phyloP scores from a whole-genome alignment of 2,888 invertebrate species.

The Caenorhabditis japonica region DNA sequence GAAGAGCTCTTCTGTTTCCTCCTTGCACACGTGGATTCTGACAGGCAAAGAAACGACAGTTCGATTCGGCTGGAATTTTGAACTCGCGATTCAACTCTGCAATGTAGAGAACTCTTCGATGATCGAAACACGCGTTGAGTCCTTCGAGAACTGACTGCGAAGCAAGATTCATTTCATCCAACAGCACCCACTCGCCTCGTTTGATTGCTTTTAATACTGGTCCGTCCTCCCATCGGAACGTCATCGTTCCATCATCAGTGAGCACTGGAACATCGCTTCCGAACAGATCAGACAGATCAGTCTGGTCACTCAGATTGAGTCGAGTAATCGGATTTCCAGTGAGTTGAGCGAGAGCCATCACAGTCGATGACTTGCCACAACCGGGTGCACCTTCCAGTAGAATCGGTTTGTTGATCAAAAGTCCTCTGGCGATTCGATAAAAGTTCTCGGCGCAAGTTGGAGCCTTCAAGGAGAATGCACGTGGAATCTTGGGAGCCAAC shows the following conservation, averaged over 20 bases:
- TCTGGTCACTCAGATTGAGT: constrained; percentile 98
- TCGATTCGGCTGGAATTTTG: constrained; percentile 73
- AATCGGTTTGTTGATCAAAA: constrained; percentile 87
- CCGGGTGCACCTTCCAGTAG: constrained; percentile 94
- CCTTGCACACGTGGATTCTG: constrained; percentile 97
- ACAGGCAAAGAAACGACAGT: constrained; percentile 93
- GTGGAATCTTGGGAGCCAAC: constrained; percentile 83
- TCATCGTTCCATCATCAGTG: constrained; percentile 84
- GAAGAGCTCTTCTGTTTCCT: constrained; percentile 93
- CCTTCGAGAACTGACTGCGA: constrained; percentile 98
- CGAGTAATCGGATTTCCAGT: constrained; percentile 89
- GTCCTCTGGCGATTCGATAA: constrained; percentile 87
- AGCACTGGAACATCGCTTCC: constrained; percentile 96
- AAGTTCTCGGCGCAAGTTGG: constrained; percentile 83
- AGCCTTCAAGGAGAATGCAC: constrained; percentile 74
- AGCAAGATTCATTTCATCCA: constrained; percentile 97
- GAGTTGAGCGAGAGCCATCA: constrained; percentile 88
- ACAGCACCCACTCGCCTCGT: constrained; percentile 92
- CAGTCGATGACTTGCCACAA: constrained; percentile 96
- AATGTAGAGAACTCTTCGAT: constrained; percentile 93
- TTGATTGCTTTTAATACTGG: constrained; percentile 92
- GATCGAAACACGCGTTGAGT: constrained; percentile 97
- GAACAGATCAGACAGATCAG: constrained; percentile 96
- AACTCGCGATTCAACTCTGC: constrained; percentile 87
- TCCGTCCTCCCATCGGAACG: constrained; percentile 96